These are phyloP conservation scores for Goniozus legneri DNA, from an alignment of 1,140 invertebrate genomes.

Conservation along the genomic window DNA sequence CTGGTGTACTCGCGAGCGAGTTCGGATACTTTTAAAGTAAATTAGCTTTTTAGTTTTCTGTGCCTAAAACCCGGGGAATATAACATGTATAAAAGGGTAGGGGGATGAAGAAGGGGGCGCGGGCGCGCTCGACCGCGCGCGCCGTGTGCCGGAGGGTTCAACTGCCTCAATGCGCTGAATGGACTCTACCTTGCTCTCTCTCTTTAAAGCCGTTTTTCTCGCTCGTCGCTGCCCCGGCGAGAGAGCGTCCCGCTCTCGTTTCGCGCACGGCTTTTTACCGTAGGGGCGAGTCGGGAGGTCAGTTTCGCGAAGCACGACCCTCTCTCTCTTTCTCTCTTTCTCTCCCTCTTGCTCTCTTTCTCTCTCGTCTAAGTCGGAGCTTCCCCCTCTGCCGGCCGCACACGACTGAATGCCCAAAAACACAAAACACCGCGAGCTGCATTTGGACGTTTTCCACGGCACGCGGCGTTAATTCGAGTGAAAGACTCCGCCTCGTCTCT, in stretches of 20 bases:
- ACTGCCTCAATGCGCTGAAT: slow-evolving; percentile 39
- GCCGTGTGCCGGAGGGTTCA: slow-evolving; percentile 35
- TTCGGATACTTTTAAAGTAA: slow-evolving; percentile 54
- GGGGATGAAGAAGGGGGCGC: neutral
- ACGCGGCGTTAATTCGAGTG: slow-evolving; percentile 16
- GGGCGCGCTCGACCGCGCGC: slow-evolving; percentile 16
- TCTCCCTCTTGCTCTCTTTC: slow-evolving; percentile 2
- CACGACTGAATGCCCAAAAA: slow-evolving; percentile 46
- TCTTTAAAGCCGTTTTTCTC: neutral
- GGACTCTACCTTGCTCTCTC: slow-evolving; percentile 13
- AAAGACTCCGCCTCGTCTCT: slow-evolving; percentile 15
- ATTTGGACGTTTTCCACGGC: neutral
- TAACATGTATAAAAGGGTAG: slow-evolving; percentile 40
- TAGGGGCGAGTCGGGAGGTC: too few species aligned
- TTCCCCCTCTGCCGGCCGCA: neutral
- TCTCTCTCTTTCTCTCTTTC: slow-evolving; percentile 4
- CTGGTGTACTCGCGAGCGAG: slow-evolving; percentile 9
- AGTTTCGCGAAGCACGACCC: too few species aligned
- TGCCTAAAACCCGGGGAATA: slow-evolving; percentile 44
- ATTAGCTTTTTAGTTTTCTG: slow-evolving; percentile 56
- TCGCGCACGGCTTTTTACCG: too few species aligned
- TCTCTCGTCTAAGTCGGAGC: slow-evolving; percentile 9
- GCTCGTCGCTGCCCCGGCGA: slow-evolving; percentile 6
- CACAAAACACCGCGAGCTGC: slow-evolving; percentile 31
- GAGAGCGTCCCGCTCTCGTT: neutral